phyloP scores from a whole-genome alignment of 2,797 vertebrate species.

The Knipowitschia caucasica region DNA sequence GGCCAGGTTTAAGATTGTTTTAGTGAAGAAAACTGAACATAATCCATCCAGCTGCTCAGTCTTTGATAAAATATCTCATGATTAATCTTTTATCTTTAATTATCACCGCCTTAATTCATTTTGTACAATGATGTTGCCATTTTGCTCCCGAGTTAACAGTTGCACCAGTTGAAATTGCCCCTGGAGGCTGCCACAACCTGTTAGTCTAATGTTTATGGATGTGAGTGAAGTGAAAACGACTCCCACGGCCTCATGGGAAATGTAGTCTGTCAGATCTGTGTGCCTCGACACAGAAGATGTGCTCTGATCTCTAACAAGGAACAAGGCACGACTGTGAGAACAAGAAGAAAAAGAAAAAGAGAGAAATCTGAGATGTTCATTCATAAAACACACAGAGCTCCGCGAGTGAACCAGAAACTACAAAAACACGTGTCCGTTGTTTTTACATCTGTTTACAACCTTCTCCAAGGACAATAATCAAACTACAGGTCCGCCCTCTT shows the following conservation, averaged over 20 bases:
- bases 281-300: background rate
- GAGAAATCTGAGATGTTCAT: background rate
- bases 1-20: background rate
- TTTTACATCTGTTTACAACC: background rate
- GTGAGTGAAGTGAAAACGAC: background rate
- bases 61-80: background rate
- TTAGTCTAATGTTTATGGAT: slow-evolving; percentile 9
- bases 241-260: slow-evolving; percentile 3
- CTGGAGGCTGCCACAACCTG: background rate
- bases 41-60: too few species aligned
- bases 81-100: background rate
- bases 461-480: too few species aligned
- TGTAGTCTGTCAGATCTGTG: slow-evolving; percentile 7
- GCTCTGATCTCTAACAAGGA: slow-evolving; percentile 3
- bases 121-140: background rate
- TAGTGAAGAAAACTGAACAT: too few species aligned
- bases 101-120: background rate
- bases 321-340: background rate
- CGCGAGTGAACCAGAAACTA: background rate
- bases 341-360: background rate
- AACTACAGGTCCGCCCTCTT: too few species aligned
- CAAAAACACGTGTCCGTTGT: background rate
- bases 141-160: background rate
- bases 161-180: background rate
- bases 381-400: background rate